A percentile compares a stretch with the other conserved stretches of the same genome.
Evolutionary conservation across 2,888 invertebrate genomes (phyloP).

Genomic region (Ferdinandea cuprea): DNA sequence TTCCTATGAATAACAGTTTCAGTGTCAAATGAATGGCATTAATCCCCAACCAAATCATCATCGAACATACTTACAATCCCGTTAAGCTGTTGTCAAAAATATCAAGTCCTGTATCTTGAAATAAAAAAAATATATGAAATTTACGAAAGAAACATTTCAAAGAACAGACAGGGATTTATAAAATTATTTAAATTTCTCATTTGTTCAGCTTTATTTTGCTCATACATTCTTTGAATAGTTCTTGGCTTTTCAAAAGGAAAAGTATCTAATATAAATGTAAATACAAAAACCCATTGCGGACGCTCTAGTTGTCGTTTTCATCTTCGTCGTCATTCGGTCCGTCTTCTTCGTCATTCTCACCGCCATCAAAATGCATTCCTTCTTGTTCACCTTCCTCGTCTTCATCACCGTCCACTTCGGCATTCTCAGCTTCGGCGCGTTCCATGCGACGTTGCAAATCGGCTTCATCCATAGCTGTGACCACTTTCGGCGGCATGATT

Average conservation of each 20-base stretch:
- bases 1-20: too few relatives aligned
- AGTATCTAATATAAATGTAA: constrained; percentile 30
- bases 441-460: constrained; percentile 97
- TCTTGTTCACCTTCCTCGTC: constrained; percentile 87
- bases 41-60: too few relatives aligned
- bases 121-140: not conserved
- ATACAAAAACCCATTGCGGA: constrained; percentile 19
- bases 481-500: constrained; percentile 99
- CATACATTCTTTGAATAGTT: constrained; percentile 16
- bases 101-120: not conserved
- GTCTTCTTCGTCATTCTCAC: constrained; percentile 53
- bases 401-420: constrained; percentile 95
- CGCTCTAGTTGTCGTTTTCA: constrained; percentile 54
- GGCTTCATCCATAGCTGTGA: constrained; percentile 98
- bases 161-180: constrained; percentile 33
- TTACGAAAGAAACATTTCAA: too few relatives aligned
- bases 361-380: constrained; percentile 82
- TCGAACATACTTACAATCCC: too few relatives aligned
- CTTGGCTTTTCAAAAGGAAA: constrained; percentile 31
- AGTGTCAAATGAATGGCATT: too few relatives aligned
- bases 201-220: constrained; percentile 57
- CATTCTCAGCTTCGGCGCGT: constrained; percentile 95
- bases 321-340: constrained; percentile 53
- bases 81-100: too few relatives aligned
- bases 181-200: constrained; percentile 60